Conservation (phyloP, 2,888 invertebrate genomes). For the Germaria angustata region DNA sequence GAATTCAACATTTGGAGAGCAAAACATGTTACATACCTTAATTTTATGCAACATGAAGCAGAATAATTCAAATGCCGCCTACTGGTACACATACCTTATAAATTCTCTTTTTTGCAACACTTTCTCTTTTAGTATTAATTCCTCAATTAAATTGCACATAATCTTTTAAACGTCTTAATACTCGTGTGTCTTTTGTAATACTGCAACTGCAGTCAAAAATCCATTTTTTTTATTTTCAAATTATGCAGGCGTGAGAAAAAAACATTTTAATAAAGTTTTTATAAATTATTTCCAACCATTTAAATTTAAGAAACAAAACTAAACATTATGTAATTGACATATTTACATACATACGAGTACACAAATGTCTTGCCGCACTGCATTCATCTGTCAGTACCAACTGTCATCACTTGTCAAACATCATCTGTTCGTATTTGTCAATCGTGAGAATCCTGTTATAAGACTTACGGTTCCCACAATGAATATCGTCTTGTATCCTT, state of each 20-base stretch:
- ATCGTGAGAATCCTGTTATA: slow-evolving; percentile 60
- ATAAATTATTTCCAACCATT: neutral
- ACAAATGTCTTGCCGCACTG: slow-evolving; percentile 15
- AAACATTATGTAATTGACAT: slow-evolving; percentile 1
- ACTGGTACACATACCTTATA: too few species aligned
- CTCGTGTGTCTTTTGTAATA: too few species aligned
- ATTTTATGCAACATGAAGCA: too few species aligned
- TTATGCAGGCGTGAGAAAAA: neutral
- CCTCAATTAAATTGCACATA: too few species aligned
- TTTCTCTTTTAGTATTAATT: too few species aligned
- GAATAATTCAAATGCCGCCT: too few species aligned
- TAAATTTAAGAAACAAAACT: neutral
- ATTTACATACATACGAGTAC: too few species aligned
- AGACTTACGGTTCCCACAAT: slow-evolving; percentile 56
- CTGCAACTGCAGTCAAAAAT: neutral
- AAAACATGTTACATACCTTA: too few species aligned
- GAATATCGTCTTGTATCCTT: slow-evolving; percentile 44
- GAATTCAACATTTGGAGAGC: too few species aligned
- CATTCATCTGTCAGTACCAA: slow-evolving; percentile 35
- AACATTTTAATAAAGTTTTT: too few species aligned
- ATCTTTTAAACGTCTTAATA: too few species aligned
- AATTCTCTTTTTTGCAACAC: too few species aligned
- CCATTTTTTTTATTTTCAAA: neutral
- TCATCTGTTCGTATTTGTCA: slow-evolving; percentile 60
- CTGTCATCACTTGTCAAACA: slow-evolving; percentile 47